A percentile compares a stretch with the other conserved stretches of the same genome.
Evolutionary conservation across 2,113 vertebrate species (phyloP).

Genomic region (Prinia subflava): DNA sequence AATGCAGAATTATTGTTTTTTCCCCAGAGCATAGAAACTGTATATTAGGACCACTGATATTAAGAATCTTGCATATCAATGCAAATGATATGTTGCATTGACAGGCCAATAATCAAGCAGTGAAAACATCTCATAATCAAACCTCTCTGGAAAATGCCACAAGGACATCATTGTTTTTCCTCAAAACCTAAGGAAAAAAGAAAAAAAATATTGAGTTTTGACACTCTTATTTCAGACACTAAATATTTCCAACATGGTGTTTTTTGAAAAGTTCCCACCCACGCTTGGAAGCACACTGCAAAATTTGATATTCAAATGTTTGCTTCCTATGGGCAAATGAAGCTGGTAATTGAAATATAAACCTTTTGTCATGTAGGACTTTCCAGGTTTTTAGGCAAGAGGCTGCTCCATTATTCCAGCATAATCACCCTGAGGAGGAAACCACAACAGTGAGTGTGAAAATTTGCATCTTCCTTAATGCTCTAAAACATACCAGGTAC

Average conservation of each 20-base stretch:
- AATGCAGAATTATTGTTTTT: not conserved
- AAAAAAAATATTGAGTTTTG: not conserved
- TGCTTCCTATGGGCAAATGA: not conserved
- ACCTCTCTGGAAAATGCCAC: not conserved
- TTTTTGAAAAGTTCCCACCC: not conserved
- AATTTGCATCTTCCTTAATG: not conserved
- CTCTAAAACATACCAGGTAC: not conserved
- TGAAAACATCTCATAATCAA: not conserved
- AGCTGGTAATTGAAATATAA: slow-evolving; percentile 35
- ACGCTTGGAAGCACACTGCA: not conserved
- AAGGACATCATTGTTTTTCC: not conserved
- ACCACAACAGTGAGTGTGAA: not conserved
- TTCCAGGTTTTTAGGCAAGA: slow-evolving; percentile 15
- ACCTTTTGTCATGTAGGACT: slow-evolving; percentile 3
- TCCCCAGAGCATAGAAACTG: not conserved
- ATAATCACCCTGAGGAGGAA: slow-evolving; percentile 16
- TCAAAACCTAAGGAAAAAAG: not conserved
- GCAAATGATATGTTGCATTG: not conserved
- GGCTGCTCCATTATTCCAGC: slow-evolving; percentile 14
- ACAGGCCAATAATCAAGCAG: not conserved
- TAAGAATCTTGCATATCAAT: not conserved
- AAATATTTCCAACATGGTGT: not conserved
- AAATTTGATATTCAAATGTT: slow-evolving; percentile 8
- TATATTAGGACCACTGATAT: not conserved
- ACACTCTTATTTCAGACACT: not conserved